These are phyloP conservation scores for Pomatorhinus ruficollis DNA, from an alignment of 2,113 vertebrate genomes.

Conservation along the genomic window DNA sequence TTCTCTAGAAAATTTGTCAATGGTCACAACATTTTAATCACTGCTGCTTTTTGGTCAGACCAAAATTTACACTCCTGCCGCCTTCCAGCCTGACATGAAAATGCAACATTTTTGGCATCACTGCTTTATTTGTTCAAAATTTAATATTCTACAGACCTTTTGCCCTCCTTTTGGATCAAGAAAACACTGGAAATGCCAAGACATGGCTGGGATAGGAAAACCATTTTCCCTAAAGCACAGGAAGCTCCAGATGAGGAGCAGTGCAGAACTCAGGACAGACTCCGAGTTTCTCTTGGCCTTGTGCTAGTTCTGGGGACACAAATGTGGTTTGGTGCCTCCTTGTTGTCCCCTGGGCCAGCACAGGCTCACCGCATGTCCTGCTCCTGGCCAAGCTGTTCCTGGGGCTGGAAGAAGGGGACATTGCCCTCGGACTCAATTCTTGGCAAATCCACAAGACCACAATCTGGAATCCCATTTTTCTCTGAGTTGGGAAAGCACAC, in stretches of 20 bases:
- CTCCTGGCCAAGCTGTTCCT: background rate
- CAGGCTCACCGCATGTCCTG: background rate
- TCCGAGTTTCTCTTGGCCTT: background rate
- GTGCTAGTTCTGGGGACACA: background rate
- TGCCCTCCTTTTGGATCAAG: background rate
- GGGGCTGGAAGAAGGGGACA: background rate
- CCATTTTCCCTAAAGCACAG: background rate
- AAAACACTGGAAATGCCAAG: background rate
- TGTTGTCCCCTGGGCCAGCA: background rate
- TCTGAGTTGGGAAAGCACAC: background rate
- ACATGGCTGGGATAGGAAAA: background rate
- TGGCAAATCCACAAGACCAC: background rate
- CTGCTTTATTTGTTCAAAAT: background rate
- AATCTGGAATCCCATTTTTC: accelerated
- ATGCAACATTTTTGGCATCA: background rate
- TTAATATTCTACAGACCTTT: background rate
- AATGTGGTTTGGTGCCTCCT: background rate
- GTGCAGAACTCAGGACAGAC: background rate
- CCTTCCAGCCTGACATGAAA: background rate
- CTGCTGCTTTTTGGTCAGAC: background rate
- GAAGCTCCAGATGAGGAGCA: background rate
- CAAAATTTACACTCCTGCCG: background rate
- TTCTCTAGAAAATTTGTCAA: slow-evolving; percentile 31
- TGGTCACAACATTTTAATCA: background rate
- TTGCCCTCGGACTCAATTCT: background rate